Base-by-base conservation (phyloP, 2,797 vertebrate genomes). In the Brachymystax lenok region DNA sequence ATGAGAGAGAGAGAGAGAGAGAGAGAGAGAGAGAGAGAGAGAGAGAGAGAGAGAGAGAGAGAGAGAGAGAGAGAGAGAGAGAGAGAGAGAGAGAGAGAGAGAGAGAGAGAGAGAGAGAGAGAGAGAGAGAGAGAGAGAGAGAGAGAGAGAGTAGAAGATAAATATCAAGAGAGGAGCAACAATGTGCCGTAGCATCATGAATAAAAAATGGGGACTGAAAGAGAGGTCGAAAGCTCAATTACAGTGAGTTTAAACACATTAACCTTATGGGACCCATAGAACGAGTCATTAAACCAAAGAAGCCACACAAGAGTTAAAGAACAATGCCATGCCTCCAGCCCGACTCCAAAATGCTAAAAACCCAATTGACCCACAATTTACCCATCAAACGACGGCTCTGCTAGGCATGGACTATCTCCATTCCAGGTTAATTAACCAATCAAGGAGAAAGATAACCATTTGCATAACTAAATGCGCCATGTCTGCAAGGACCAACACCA, bases 401-500 rank as follows among this genome's bases (percentile, higher is more conserved):
- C 94, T 94, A 91, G 72, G 82, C 85, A 72, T 78, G 82, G 91
- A 91, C 91, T 86, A 88, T 90, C 90, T 91, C 87, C 83, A 86
- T 92, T 90, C 87, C 90, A 92, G 93, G 93, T 94, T 94, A 95
- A 95, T 95, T 94, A 95, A 95, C 93, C 93, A 94, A 94, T 95
- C 93, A 92, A 86, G 88, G 87, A 83, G 84, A 87, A 85, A 93
- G 89, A 94, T 92, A 91, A 90, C 86, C 89, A 94, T 94, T 95
- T 93, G 93, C 93, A 95, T 95, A 95, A 93, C 91, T 91, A 93
- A 94, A 94, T 92, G 87, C 88, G 80, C 88, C 88, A 87, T 91
- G 91, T 94, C 93, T 92, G 90, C 87, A 79, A 92, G 89, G 92
- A 92, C 90, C 90, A 83, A 83, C 82, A 79, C 86, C 83, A 78